Conservation (phyloP, 2,113 vertebrate species). For the Amblyornis subalaris region DNA sequence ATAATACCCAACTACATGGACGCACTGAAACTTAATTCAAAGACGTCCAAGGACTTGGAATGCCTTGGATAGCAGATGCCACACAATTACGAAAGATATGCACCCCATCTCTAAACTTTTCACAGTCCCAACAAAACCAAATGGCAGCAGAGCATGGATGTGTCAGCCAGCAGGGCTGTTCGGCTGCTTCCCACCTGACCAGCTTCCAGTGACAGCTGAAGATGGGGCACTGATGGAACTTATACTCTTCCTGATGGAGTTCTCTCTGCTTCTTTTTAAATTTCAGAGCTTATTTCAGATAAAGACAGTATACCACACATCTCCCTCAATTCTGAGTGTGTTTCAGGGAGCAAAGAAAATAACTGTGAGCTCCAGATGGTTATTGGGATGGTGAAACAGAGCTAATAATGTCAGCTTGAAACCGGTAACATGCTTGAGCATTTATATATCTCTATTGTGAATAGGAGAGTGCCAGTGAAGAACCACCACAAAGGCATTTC, state of each 20-base stretch:
- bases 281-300: background rate
- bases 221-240: background rate
- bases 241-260: background rate
- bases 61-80: accelerated
- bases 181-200: background rate
- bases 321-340: background rate
- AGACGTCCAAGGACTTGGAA: background rate
- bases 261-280: background rate
- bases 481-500: background rate
- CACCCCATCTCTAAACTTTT: background rate
- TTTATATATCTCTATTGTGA: background rate
- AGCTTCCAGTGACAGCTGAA: accelerated
- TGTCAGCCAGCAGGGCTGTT: accelerated
- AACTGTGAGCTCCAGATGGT: background rate
- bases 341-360: background rate
- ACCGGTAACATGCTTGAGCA: background rate
- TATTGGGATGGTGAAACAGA: background rate
- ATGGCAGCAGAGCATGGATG: accelerated
- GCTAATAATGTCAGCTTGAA: background rate
- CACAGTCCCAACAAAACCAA: background rate
- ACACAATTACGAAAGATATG: accelerated
- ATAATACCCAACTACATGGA: background rate
- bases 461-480: background rate
- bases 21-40: background rate
- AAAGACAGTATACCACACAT: background rate